Conservation (phyloP, 2,797 vertebrate species). For the Sphenodon punctatus region DNA sequence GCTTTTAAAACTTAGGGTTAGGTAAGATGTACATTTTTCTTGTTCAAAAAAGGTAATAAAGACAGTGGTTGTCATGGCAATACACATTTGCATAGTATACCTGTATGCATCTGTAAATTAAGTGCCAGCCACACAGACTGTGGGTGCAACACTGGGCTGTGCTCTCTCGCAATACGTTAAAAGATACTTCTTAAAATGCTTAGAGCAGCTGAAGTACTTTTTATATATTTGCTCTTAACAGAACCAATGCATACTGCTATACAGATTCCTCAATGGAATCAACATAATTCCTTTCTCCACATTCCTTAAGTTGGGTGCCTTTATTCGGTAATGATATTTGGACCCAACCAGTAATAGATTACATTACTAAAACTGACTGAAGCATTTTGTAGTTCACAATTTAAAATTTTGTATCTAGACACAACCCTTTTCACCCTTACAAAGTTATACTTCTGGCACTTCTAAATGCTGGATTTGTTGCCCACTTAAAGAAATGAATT, state of each 20-base stretch:
- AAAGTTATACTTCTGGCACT: conserved; percentile 71
- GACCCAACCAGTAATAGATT: conserved; percentile 76
- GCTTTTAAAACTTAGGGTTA: conserved; percentile 68
- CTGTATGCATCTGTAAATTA: conserved; percentile 81
- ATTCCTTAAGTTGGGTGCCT: conserved; percentile 79
- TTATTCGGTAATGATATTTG: conserved; percentile 51
- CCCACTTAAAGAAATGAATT: conserved; percentile 66
- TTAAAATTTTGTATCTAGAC: conserved; percentile 27
- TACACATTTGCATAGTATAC: conserved; percentile 91
- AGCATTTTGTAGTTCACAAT: conserved; percentile 43
- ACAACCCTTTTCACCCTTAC: conserved; percentile 44
- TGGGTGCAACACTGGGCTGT: conserved; percentile 71
- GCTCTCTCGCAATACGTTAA: conserved; percentile 74
- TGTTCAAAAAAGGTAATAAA: conserved; percentile 71
- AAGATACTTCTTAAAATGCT: conserved; percentile 75
- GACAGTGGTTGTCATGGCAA: conserved; percentile 75
- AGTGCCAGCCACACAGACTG: conserved; percentile 79
- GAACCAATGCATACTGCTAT: conserved; percentile 85
- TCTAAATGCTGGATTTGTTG: conserved; percentile 70
- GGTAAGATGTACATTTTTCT: conserved; percentile 65
- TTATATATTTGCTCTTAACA: conserved; percentile 84
- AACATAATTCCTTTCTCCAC: conserved; percentile 90
- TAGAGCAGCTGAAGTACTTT: conserved; percentile 83
- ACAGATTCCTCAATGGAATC: conserved; percentile 95
- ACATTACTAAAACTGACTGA: conserved; percentile 41